Evolutionary conservation across 2,113 vertebrate species (phyloP).

Genomic region (Ammodytes marinus): DNA sequence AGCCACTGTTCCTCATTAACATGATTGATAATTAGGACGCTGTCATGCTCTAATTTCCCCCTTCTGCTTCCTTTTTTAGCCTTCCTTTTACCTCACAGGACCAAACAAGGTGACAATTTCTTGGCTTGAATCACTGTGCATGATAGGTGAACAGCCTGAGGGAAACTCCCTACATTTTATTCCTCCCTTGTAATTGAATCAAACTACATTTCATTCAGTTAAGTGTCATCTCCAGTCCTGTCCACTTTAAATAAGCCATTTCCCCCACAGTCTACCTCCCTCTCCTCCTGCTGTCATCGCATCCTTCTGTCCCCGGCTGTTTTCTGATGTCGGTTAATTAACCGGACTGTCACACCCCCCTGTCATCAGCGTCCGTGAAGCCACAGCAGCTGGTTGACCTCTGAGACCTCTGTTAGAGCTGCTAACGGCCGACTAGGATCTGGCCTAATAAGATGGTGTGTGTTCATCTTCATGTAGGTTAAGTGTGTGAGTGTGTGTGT

Average conservation of each 20-base stretch:
- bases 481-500: constrained; percentile 62
- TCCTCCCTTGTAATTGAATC: constrained; percentile 35
- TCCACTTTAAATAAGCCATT: constrained; percentile 33
- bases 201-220: constrained; percentile 8
- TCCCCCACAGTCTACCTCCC: constrained; percentile 31
- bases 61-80: constrained; percentile 16
- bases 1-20: constrained; percentile 13
- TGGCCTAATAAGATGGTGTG: constrained; percentile 70
- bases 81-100: constrained; percentile 6
- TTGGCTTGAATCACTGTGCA: not conserved
- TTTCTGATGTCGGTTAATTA: constrained; percentile 72
- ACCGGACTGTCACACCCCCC: constrained; percentile 56
- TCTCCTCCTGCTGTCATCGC: constrained; percentile 53
- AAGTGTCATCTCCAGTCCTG: constrained; percentile 18
- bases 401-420: constrained; percentile 55
- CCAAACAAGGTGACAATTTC: constrained; percentile 4
- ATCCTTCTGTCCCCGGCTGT: constrained; percentile 25
- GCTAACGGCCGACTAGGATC: constrained; percentile 70
- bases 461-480: constrained; percentile 63
- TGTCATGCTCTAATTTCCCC: constrained; percentile 11
- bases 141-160: not conserved
- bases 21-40: constrained; percentile 18
- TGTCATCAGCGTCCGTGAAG: constrained; percentile 68
- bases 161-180: constrained; percentile 14
- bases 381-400: constrained; percentile 77